phyloP scores from a whole-genome alignment of 2,113 vertebrate genomes.

The Cebus imitator region DNA sequence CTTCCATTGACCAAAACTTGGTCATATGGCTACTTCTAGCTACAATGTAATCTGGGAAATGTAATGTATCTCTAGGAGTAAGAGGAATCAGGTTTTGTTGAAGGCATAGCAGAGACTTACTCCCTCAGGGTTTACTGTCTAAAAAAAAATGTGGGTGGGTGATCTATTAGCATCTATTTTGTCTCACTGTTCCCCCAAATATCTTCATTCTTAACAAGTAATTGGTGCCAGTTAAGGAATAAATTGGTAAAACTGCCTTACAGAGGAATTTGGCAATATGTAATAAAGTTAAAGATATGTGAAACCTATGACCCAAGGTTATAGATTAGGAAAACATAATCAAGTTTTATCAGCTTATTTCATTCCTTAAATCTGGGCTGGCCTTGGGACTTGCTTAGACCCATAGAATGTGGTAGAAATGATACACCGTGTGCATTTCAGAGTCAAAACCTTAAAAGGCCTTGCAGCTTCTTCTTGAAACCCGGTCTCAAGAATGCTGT shows the following conservation, averaged over 20 bases:
- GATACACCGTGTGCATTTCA: not conserved
- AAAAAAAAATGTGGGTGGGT: not conserved
- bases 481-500: not conserved
- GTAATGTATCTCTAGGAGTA: not conserved
- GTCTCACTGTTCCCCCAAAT: not conserved
- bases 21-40: not conserved
- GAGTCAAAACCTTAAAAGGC: not conserved
- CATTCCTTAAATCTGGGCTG: not conserved
- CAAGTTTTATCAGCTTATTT: not conserved
- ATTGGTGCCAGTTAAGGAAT: not conserved
- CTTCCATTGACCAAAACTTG: not conserved
- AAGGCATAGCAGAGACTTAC: not conserved
- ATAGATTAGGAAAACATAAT: not conserved
- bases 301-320: not conserved
- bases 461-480: not conserved
- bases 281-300: not conserved
- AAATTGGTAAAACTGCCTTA: not conserved
- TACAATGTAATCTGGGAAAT: not conserved
- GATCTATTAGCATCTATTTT: not conserved
- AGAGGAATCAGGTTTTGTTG: not conserved
- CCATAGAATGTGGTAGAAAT: not conserved
- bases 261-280: not conserved
- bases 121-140: not conserved
- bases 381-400: not conserved
- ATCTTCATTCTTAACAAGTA: not conserved